A percentile compares a stretch with the other conserved stretches of the same genome.
Conservation (phyloP, 2,113 vertebrate genomes). For the Dolichotis patagonum region DNA sequence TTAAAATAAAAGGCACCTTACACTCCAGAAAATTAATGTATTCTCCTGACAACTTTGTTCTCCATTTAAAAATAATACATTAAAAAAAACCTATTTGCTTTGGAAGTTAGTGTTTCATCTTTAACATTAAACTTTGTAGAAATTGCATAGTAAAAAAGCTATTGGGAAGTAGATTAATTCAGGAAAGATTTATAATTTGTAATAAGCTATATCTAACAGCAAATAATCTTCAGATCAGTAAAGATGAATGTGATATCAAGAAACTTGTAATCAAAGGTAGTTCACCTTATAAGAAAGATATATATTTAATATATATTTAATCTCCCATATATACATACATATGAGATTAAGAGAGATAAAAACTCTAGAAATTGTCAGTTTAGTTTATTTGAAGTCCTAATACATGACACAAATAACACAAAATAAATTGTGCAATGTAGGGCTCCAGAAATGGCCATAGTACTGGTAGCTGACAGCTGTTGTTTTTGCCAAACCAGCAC, state of each 20-base stretch:
- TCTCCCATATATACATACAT: background rate
- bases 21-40: conserved; percentile 44
- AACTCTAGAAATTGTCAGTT: background rate
- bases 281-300: conserved; percentile 36
- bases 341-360: conserved; percentile 20
- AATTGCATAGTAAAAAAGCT: conserved; percentile 60
- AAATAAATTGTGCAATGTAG: background rate
- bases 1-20: conserved; percentile 55
- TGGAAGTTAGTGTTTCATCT: conserved; percentile 30
- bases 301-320: background rate
- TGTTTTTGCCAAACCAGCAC: background rate
- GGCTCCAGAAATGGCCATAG: background rate
- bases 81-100: conserved; percentile 44
- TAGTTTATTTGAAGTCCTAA: conserved; percentile 13
- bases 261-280: conserved; percentile 65
- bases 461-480: background rate
- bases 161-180: conserved; percentile 61
- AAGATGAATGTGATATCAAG: conserved; percentile 63
- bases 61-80: conserved; percentile 63
- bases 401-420: background rate
- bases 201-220: conserved; percentile 60
- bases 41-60: conserved; percentile 51
- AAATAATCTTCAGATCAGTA: conserved; percentile 41
- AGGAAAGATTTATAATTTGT: conserved; percentile 66
- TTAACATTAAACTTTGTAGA: conserved; percentile 57